A percentile compares a stretch with the other conserved stretches of the same genome.
Conservation (phyloP, 2,113 vertebrate genomes). For the Poeciliopsis prolifica region DNA sequence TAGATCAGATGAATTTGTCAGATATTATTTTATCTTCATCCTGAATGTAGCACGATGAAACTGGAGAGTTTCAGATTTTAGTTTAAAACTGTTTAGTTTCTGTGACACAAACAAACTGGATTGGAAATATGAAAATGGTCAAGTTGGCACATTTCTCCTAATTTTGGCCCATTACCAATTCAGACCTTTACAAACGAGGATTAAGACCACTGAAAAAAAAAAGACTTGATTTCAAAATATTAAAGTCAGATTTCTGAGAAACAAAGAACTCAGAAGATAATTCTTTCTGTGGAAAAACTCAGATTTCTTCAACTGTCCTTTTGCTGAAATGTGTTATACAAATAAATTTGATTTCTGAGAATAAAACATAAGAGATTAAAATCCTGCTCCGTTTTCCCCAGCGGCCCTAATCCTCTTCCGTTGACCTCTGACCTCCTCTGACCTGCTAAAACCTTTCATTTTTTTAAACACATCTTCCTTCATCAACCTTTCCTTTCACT, state of each 20-base stretch:
- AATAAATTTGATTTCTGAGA: too few relatives aligned
- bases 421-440: background rate
- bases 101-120: background rate
- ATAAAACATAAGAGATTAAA: too few relatives aligned
- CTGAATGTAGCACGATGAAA: background rate
- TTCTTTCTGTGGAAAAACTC: too few relatives aligned
- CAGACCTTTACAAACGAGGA: too few relatives aligned
- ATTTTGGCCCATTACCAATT: background rate
- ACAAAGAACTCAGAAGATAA: too few relatives aligned
- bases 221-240: too few relatives aligned
- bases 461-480: slow-evolving; percentile 1
- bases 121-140: slow-evolving; percentile 7
- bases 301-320: too few relatives aligned
- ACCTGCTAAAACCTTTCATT: background rate
- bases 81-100: background rate
- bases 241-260: too few relatives aligned
- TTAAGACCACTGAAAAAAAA: too few relatives aligned
- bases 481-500: background rate
- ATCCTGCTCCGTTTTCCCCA: too few relatives aligned
- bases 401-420: too few relatives aligned
- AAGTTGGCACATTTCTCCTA: slow-evolving; percentile 22
- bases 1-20: background rate
- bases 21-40: background rate
- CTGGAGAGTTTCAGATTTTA: background rate
- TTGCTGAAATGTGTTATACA: too few relatives aligned